These are phyloP conservation scores for Cremastinae sp. DNA, from an alignment of 2,888 invertebrate genomes.

Conservation along the genomic window DNA sequence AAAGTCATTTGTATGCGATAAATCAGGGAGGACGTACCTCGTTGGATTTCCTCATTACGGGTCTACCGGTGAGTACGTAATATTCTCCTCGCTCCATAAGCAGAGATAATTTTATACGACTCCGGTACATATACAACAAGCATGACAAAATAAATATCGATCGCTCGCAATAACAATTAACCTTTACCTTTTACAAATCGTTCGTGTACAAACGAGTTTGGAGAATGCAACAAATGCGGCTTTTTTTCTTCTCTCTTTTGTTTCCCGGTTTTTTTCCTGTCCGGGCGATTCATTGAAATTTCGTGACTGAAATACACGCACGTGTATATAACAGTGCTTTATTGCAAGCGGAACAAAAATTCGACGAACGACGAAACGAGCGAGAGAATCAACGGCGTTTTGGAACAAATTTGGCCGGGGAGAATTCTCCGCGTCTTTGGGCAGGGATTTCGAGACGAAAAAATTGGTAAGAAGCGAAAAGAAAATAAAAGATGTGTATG, in stretches of 20 bases:
- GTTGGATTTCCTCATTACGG: slow-evolving; percentile 37
- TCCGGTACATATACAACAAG: too few species aligned
- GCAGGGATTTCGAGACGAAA: too few species aligned
- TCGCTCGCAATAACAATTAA: slow-evolving; percentile 57
- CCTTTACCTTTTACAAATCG: slow-evolving; percentile 59
- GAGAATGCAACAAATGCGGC: slow-evolving; percentile 8
- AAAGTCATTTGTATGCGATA: slow-evolving; percentile 53
- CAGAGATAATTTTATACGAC: slow-evolving; percentile 45
- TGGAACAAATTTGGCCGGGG: too few species aligned
- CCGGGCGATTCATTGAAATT: slow-evolving; percentile 61
- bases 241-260: slow-evolving; percentile 19
- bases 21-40: slow-evolving; percentile 54
- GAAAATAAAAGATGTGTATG: too few species aligned
- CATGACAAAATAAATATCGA: slow-evolving; percentile 44
- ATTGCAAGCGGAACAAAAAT: background rate
- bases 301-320: slow-evolving; percentile 63
- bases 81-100: slow-evolving; percentile 13
- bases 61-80: slow-evolving; percentile 28
- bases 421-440: too few species aligned
- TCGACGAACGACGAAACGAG: too few species aligned
- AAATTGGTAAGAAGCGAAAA: too few species aligned
- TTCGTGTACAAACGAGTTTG: slow-evolving; percentile 44
- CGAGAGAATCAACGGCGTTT: too few species aligned
- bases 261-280: slow-evolving; percentile 24
- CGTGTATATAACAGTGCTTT: slow-evolving; percentile 20